phyloP scores from a whole-genome alignment of 2,113 vertebrate genomes.

The Lophotis ruficrista region DNA sequence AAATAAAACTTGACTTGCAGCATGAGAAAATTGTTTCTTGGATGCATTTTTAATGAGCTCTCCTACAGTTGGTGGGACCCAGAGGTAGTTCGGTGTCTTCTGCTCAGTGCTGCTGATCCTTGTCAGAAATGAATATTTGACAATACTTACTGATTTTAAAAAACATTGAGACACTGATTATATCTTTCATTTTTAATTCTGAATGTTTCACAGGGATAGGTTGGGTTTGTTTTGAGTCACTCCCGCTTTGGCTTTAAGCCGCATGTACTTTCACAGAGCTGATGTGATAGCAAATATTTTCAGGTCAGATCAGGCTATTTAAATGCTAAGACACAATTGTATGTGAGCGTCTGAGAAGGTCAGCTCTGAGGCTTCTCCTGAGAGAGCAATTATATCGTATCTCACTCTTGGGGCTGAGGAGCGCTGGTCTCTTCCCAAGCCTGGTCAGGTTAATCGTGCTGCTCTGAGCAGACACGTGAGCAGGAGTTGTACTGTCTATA shows the following conservation, averaged over 20 bases:
- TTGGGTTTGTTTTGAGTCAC: neutral
- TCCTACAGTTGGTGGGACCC: neutral
- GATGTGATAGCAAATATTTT: neutral
- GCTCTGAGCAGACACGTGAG: neutral
- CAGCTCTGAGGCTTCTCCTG: neutral
- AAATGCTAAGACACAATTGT: neutral
- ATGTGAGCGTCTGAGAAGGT: neutral
- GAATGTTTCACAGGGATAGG: neutral
- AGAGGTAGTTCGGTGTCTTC: neutral
- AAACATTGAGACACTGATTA: neutral
- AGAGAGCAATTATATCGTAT: neutral
- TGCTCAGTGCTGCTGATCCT: neutral
- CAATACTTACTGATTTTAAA: neutral
- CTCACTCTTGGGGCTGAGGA: neutral
- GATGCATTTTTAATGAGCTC: constrained; percentile 16
- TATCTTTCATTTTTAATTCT: neutral
- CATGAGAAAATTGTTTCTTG: constrained; percentile 22
- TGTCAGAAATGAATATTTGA: neutral
- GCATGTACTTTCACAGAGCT: neutral
- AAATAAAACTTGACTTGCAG: constrained; percentile 33
- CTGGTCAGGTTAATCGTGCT: neutral
- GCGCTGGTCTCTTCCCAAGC: neutral
- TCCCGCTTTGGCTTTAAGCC: neutral
- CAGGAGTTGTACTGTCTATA: neutral
- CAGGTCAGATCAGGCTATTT: neutral